Evolutionary conservation across 2,797 vertebrate species (phyloP), one percentile per base, ranked within the genome.

Genomic region (Alca torda): DNA sequence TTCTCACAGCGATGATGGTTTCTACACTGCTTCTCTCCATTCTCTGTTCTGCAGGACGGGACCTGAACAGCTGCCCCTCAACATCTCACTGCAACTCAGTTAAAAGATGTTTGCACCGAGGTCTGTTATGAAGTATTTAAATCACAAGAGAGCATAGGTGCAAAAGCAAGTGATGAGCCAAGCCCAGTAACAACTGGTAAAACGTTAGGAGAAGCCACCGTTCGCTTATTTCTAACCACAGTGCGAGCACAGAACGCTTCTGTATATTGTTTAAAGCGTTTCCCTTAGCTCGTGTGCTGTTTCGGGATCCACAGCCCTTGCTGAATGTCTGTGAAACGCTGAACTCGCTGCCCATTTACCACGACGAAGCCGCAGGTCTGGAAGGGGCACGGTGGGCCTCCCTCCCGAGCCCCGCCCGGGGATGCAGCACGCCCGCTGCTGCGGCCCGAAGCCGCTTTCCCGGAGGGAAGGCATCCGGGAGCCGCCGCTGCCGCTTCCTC

Each of bases 261-360:
- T 1, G 28, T 0, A 10, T 0, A 0, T 1, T 1, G 26, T 12
- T 2, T 4, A 18, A 5, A 21, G 28, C 13, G 2, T 8, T 26
- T 4, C 56, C 61, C 56, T 3, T 6, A 9, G 9, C 43, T 16
- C 61, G 5, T 2, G 50, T 23, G 11, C 91, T 13, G 3, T 9
- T 28, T 17, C 75, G 35, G 68, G 10, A 43, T 11, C 11, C 37
- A 3, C 57, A 17, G 50, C 10, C 9, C 17, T 3, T 2, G 46
- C 31, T 1, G 19, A 19, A 8, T 0, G 13, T 4, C 65, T 13
- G 14, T 0, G n/a, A 30, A 11, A 11, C 26, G 12, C 12, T n/a
- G 3, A 30, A 31, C n/a, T 7, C 21, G 56, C 45, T 15, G 50
- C 3, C 43, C 2, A 0, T 5, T 23, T 11, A 3, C 18, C 82